Evolutionary conservation across 2,888 invertebrate genomes (phyloP), one percentile per base, ranked within the genome.

Genomic region (Eupithecia subfuscata): DNA sequence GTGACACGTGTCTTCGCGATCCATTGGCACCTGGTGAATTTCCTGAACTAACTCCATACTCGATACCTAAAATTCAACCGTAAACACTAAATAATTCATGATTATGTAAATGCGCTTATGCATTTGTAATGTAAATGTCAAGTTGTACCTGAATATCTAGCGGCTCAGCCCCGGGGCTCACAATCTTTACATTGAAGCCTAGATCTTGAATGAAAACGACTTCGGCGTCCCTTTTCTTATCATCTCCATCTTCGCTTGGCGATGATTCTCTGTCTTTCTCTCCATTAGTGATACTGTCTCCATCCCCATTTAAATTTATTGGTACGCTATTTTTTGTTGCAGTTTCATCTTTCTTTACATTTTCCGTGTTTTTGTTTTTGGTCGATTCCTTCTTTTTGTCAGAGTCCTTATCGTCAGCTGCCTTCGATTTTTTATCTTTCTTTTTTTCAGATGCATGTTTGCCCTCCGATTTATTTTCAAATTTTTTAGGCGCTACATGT

Each of bases 21-120:
- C 99, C 98, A 99, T 99, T 70, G 99, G 94, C 79, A 99, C 96
- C 93, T 99, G 99, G 91, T 99, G 99, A 78, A 99, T 99, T 95
- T 99, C 99, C 95, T 97, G 97, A 1, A 99, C 99, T 81, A 99
- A 95, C 90, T 99, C 99, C 97, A 99, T 98, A 89, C 99, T 98
- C 34, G 98, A 99, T 68, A 99, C 98, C 97, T 97, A 75, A 69
- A 76, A 75, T 71, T 68, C 74, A 81, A 73, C 71, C 12, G 79
- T 75, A 75, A 69, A 74, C 70, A 79, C 11, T 80, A n/a, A 79
- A 80, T 75, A 75, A 78, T 82, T 79, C 76, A 78, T 71, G 70
- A 75, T 64, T 73, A 76, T 78, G 76, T 37, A 71, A 79, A 76
- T 80, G 71, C 45, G 70, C 12, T 56, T 43, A 43, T 68, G 68